Evolutionary conservation across 2,888 invertebrate species (phyloP), one percentile per base, ranked within the genome.

Genomic region (Aphodius sticticus): DNA sequence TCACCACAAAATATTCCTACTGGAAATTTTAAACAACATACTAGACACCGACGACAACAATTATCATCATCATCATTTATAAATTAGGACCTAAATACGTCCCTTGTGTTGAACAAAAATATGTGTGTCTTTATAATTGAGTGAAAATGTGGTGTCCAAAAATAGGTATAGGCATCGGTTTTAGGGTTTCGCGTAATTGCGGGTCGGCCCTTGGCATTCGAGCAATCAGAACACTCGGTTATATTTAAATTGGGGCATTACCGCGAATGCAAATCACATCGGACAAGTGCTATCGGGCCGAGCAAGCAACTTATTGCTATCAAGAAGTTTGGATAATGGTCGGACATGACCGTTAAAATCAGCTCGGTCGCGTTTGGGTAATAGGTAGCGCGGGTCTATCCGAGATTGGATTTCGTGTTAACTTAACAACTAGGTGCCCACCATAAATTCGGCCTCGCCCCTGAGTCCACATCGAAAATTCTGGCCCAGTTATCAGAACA

Each of bases 271-370:
- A 74, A 74, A 74, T 74, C 74, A 74, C 36, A 53, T 53, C 53
- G 74, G 35, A 71, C 35, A 35, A 35, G 36, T n/a, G 74, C 74
- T n/a, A 35, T 37, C n/a, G 35, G 74, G 74, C 35, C 74, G 36
- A n/a, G 36, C n/a, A 26, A 74, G 74, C 37, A 74, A 74, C 74
- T 74, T 74, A 74, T 74, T 26, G 74, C 74, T 74, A 74, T 74
- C 74, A 74, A 74, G 74, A 74, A 74, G 74, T 74, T 74, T 74
- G 36, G 74, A 37, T 74, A 74, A 74, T 74, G 74, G 74, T 74
- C 37, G 36, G 74, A 74, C 74, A 74, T 37, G 74, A 36, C 36
- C 74, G 74, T 74, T 74, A 74, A 74, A 74, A 74, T 74, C 74
- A 15, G 35, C 36, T 35, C 74, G 36, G 36, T 35, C 35, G 74